Base-by-base conservation (phyloP, 2,888 invertebrate genomes). In the Ophraella communa region DNA sequence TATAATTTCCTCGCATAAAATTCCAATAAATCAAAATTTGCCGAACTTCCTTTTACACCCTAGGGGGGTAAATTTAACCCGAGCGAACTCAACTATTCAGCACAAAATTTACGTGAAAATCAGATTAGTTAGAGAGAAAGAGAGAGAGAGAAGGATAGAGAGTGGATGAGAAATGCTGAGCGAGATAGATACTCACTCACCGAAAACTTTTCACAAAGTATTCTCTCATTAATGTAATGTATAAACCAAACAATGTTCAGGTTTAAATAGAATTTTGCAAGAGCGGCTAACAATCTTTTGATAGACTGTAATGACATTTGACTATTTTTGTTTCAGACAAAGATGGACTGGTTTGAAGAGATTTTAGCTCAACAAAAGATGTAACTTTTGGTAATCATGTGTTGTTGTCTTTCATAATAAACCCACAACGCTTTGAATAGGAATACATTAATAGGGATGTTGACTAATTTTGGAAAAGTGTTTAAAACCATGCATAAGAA, bases 251-350 rank as follows among this genome's bases (percentile, higher is more conserved):
- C 60, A 60, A 42, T 60, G 52, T 60, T 60, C 30, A 58, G 52
- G n/a, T 60, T 52, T 60, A 53, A 30, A 60, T 52, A 52, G 60
- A 60, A 52, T 60, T 59, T 60, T 60, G 47, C 17, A 52, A 52
- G 53, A 51, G 42, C 18, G 20, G 65, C 59, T 44, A 61, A 62
- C 60, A 49, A 56, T 55, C 52, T 60, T 60, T 65, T 65, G 64
- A 65, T 65, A 59, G 64, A 64, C 64, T 39, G 39, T 59, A 64
- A 59, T 17, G 39, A 39, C 39, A 54, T 64, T 53, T 20, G 20
- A 21, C 11, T 30, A 59, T 59, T 54, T 51, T 45, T 33, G 54
- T 14, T 18, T 42, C 30, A 20, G 45, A 44, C 21, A 42, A 27
- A 56, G 27, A 30, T 39, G 39, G 5, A 14, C 14, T 39, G 17